phyloP scores from a whole-genome alignment of 2,113 vertebrate species.

The Spea multiplicata region DNA sequence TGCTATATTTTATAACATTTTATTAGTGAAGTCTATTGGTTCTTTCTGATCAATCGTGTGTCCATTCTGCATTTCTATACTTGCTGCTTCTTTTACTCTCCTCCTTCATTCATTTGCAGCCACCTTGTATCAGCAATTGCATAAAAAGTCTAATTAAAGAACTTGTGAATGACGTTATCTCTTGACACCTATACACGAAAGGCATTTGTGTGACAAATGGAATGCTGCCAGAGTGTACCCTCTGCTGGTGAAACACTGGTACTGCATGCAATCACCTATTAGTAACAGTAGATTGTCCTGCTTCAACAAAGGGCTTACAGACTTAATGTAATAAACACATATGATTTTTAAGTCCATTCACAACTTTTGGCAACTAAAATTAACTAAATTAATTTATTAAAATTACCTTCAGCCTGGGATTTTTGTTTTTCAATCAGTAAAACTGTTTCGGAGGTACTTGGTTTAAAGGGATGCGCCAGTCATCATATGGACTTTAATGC shows the following conservation, averaged over 20 bases:
- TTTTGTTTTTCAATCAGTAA: too few relatives aligned
- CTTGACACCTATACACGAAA: background rate
- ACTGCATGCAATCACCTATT: background rate
- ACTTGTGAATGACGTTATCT: slow-evolving; percentile 6
- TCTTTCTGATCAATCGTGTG: background rate
- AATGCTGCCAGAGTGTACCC: slow-evolving; percentile 6
- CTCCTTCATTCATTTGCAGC: background rate
- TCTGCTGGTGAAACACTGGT: slow-evolving; percentile 28
- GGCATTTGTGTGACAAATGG: background rate
- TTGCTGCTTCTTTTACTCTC: background rate
- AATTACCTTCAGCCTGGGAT: too few relatives aligned
- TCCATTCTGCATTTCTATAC: too few relatives aligned
- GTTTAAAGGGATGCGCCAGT: too few relatives aligned
- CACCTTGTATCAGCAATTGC: slow-evolving; percentile 2
- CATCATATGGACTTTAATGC: too few relatives aligned
- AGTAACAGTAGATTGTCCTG: background rate
- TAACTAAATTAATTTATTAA: too few relatives aligned
- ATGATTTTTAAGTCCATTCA: too few relatives aligned
- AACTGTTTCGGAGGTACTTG: too few relatives aligned
- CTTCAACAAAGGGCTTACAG: too few relatives aligned
- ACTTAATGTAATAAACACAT: too few relatives aligned
- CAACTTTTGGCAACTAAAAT: too few relatives aligned
- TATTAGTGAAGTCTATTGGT: background rate
- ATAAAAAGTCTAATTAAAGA: slow-evolving; percentile 29
- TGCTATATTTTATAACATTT: too few relatives aligned